These are phyloP conservation scores for Dromaius novaehollandiae DNA, from an alignment of 2,113 vertebrate species.

Conservation along the genomic window DNA sequence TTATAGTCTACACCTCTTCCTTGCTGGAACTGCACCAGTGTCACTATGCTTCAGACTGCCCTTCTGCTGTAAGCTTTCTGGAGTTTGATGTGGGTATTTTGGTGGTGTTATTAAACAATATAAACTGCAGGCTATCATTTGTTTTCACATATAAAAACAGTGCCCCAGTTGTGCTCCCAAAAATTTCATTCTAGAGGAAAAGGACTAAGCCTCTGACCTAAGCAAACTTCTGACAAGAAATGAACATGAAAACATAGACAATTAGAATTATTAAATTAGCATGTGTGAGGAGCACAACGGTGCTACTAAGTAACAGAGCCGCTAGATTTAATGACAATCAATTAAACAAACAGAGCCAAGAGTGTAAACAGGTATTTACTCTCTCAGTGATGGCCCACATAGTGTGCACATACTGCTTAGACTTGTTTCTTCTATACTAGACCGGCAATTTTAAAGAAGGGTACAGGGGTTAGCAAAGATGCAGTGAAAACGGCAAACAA, in stretches of 20 bases:
- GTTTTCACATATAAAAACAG: background rate
- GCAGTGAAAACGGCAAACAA: background rate
- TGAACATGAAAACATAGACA: background rate
- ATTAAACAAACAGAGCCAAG: background rate
- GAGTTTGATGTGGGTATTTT: background rate
- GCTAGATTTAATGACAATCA: background rate
- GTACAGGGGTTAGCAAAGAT: background rate
- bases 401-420: background rate
- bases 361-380: background rate
- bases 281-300: background rate
- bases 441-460: background rate
- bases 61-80: background rate
- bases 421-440: background rate
- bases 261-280: background rate
- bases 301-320: background rate
- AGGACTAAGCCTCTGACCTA: background rate
- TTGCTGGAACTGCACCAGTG: background rate
- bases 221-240: background rate
- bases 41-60: background rate
- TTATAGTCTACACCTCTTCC: background rate
- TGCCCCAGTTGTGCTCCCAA: background rate
- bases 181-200: background rate
- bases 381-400: background rate
- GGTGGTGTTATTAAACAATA: background rate
- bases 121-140: background rate